These are phyloP conservation scores for Octodon degus DNA, from an alignment of 2,113 vertebrate genomes.

Conservation along the genomic window DNA sequence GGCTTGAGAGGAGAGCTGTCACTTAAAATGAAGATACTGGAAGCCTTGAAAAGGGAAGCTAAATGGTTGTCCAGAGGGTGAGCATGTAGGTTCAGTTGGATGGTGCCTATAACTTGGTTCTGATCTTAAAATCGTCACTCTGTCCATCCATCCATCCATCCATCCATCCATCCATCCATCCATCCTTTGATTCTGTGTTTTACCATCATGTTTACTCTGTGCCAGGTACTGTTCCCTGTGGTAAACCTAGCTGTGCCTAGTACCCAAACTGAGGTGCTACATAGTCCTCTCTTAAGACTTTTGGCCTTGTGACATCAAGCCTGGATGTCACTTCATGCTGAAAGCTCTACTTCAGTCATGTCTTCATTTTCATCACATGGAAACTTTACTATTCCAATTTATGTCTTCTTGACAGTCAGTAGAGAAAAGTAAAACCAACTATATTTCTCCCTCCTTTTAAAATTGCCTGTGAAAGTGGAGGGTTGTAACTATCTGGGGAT, in stretches of 20 bases:
- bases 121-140: background rate
- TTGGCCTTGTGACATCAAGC: background rate
- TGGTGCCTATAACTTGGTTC: background rate
- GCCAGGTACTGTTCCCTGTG: background rate
- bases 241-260: background rate
- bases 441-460: background rate
- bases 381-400: background rate
- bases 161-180: no score
- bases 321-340: background rate
- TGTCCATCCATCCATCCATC: no score
- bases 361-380: background rate
- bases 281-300: no score
- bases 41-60: background rate
- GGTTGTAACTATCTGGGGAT: background rate
- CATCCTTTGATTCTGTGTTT: background rate
- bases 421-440: background rate
- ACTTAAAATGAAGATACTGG: background rate
- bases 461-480: background rate
- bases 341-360: background rate
- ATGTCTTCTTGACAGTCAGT: background rate
- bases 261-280: no score
- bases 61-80: background rate
- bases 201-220: background rate
- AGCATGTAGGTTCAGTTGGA: background rate
- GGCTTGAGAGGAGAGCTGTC: background rate